Evolutionary conservation across 2,797 vertebrate species (phyloP).

Genomic region (Ibycter americanus): DNA sequence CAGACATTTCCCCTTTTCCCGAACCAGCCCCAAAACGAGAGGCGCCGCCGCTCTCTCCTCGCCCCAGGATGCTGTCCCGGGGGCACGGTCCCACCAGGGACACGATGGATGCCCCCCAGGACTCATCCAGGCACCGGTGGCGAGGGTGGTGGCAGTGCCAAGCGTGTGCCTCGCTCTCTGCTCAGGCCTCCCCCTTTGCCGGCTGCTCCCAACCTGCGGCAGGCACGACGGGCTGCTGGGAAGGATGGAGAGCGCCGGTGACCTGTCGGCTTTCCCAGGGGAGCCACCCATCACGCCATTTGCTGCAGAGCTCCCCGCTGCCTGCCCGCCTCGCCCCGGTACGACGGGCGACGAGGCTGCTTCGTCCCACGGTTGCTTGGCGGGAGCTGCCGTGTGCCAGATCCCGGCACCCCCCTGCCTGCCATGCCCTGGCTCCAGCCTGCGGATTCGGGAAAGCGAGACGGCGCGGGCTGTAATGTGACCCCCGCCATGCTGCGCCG

Average conservation of each 20-base stretch:
- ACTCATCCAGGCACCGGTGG: accelerated
- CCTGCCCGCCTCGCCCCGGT: background rate
- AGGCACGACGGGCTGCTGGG: background rate
- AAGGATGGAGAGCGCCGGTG: background rate
- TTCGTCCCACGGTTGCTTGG: background rate
- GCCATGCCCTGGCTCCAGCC: background rate
- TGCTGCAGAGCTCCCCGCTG: background rate
- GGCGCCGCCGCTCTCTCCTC: background rate
- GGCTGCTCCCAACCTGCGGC: background rate
- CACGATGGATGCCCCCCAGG: background rate
- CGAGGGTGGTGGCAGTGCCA: background rate
- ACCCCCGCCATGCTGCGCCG: background rate
- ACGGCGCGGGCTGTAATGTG: background rate
- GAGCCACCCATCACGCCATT: background rate
- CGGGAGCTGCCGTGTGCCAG: background rate
- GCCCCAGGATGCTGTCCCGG: accelerated
- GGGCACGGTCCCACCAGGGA: background rate
- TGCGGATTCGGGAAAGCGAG: background rate
- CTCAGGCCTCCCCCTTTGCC: background rate
- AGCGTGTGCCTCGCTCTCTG: background rate
- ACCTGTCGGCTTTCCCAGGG: background rate
- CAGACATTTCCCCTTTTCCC: slow-evolving; percentile 5
- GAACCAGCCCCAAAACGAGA: background rate
- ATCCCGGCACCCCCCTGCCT: background rate
- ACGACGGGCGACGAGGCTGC: background rate